Conservation (phyloP, 2,888 invertebrate species). For the Agonopterix arenella region DNA sequence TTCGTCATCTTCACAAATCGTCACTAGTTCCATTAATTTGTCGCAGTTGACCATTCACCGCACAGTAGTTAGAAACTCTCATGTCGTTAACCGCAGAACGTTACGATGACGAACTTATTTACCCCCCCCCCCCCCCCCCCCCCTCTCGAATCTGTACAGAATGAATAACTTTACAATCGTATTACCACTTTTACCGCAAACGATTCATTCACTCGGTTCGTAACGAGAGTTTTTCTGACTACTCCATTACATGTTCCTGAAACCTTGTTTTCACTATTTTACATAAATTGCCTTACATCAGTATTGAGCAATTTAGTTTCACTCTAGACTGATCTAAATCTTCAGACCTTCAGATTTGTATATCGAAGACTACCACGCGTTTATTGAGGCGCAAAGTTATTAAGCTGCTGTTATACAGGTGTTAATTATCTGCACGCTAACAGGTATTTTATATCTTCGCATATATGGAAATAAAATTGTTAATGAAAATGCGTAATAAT, state of each 20-base stretch:
- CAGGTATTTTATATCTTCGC: too few species aligned
- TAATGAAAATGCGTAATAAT: background rate
- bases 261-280: too few species aligned
- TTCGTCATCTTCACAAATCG: conserved; percentile 10
- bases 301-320: background rate
- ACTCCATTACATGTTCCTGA: conserved; percentile 5
- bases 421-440: background rate
- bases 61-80: conserved; percentile 16
- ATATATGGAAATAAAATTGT: too few species aligned
- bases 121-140: too few species aligned
- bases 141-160: conserved; percentile 8
- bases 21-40: conserved; percentile 12
- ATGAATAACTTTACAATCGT: conserved; percentile 15
- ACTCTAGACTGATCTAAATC: too few species aligned
- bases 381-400: background rate
- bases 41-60: conserved; percentile 1
- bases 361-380: too few species aligned
- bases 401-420: background rate
- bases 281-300: conserved; percentile 2
- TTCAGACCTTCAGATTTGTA: too few species aligned
- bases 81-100: conserved; percentile 16
- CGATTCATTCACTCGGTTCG: conserved; percentile 9
- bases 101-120: conserved; percentile 14
- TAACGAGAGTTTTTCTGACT: conserved; percentile 10
- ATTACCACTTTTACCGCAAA: conserved; percentile 18